These are phyloP conservation scores for Clarias fuscus DNA, from an alignment of 2,797 vertebrate genomes.

Conservation along the genomic window DNA sequence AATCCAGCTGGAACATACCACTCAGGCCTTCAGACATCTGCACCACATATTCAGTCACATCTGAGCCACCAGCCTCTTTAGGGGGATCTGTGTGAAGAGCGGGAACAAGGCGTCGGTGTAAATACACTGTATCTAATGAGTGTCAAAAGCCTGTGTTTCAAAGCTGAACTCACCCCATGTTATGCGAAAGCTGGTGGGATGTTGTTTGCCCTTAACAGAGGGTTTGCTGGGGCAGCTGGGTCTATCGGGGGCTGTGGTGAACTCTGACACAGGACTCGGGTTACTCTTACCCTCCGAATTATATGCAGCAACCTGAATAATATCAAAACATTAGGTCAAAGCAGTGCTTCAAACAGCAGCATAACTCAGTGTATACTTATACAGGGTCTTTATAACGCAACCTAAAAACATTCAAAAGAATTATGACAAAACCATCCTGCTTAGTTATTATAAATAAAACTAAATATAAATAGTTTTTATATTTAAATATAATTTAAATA, in stretches of 20 bases:
- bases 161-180: conserved; percentile 84
- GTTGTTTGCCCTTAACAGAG: conserved; percentile 85
- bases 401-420: background rate
- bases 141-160: background rate
- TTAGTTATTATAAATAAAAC: conserved; percentile 24
- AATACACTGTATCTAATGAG: background rate
- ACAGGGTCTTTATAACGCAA: background rate
- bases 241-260: conserved; percentile 87
- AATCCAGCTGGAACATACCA: conserved; percentile 72
- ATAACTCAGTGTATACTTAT: background rate
- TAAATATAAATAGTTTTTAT: no score
- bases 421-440: background rate
- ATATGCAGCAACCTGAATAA: conserved; percentile 88
- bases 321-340: background rate
- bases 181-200: conserved; percentile 89
- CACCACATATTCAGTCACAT: conserved; percentile 86
- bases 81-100: conserved; percentile 79
- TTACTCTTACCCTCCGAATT: conserved; percentile 97
- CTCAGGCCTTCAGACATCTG: conserved; percentile 87
- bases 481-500: no score
- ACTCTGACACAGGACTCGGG: conserved; percentile 89
- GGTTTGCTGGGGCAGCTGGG: conserved; percentile 86
- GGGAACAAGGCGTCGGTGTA: background rate
- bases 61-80: conserved; percentile 88
- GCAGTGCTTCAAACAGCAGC: background rate